phyloP scores from a whole-genome alignment of 2,888 invertebrate genomes.

The Drosophila monieri region DNA sequence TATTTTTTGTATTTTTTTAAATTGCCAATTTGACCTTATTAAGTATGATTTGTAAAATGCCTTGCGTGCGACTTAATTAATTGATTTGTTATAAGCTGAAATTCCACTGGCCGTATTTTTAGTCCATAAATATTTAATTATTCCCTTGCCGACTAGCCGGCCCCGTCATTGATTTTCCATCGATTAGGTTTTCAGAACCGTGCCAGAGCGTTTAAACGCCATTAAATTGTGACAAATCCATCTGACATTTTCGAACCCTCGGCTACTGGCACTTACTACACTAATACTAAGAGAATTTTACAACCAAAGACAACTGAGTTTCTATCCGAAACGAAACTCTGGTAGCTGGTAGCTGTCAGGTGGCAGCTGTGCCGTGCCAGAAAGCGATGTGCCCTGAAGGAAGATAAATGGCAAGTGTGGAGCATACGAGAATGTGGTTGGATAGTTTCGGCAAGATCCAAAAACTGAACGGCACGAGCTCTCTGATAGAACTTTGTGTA shows the following conservation, averaged over 20 bases:
- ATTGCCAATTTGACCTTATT: conserved; percentile 66
- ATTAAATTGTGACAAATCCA: conserved; percentile 45
- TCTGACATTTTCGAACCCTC: conserved; percentile 42
- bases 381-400: conserved; percentile 27
- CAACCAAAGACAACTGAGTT: conserved; percentile 8
- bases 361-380: conserved; percentile 56
- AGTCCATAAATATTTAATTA: conserved; percentile 58
- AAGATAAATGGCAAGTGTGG: conserved; percentile 43
- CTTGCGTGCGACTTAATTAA: conserved; percentile 43
- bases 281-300: not conserved
- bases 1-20: conserved; percentile 19
- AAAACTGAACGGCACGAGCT: conserved; percentile 16
- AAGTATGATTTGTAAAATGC: conserved; percentile 47
- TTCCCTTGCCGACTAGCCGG: not conserved
- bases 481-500: not conserved
- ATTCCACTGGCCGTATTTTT: conserved; percentile 45
- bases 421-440: conserved; percentile 45
- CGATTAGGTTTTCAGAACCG: conserved; percentile 43
- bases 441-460: conserved; percentile 10
- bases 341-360: not conserved
- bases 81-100: conserved; percentile 36
- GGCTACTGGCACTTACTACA: conserved; percentile 1
- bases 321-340: conserved; percentile 19
- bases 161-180: conserved; percentile 9
- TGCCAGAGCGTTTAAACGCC: conserved; percentile 61